Evolutionary conservation across 2,888 invertebrate genomes (phyloP), one percentile per base, ranked within the genome.

Genomic region (Eudemis profundana): DNA sequence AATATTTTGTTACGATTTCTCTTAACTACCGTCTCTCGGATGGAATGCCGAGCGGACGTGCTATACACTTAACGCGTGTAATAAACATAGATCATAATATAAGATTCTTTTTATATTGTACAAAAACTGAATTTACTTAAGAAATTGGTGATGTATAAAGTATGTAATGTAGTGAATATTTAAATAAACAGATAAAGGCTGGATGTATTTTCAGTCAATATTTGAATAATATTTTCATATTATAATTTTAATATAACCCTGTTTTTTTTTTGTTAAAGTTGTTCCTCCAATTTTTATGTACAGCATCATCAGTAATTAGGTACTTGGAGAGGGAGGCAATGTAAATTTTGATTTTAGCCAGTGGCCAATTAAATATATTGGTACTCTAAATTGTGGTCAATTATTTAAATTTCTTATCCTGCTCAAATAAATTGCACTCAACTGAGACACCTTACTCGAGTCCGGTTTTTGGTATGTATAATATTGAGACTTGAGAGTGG

Each of bases 91-190:
- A 84, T 79, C 73, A 77, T 88, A 86, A 86, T 88, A 83, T 92
- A 92, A 90, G 91, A 89, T 91, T 91, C 89, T 92, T 92, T 92
- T 92, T 91, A 91, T 92, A 92, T 92, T 92, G 92, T 92, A 92
- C 92, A 92, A 92, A 90, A 90, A 91, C 90, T 91, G 90, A 90
- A 90, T 90, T 90, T 90, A 91, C 90, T 91, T 91, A 91, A 91
- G 91, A 89, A 87, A 91, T 92, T 90, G 92, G 91, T 92, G 92
- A 91, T 92, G 91, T 92, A 91, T 88, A 92, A 92, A 92, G 89
- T 86, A 65, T 65, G 65, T 82, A 90, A 90, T 89, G 88, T 92
- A 92, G 90, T 87, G 83, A 89, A 87, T 92, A 92, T 92, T 92
- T 91, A 91, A 89, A 90, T 91, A 87, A 90, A 90, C 87, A 90